phyloP scores from a whole-genome alignment of 1,140 invertebrate species.

The Anoplolepis gracilipes region DNA sequence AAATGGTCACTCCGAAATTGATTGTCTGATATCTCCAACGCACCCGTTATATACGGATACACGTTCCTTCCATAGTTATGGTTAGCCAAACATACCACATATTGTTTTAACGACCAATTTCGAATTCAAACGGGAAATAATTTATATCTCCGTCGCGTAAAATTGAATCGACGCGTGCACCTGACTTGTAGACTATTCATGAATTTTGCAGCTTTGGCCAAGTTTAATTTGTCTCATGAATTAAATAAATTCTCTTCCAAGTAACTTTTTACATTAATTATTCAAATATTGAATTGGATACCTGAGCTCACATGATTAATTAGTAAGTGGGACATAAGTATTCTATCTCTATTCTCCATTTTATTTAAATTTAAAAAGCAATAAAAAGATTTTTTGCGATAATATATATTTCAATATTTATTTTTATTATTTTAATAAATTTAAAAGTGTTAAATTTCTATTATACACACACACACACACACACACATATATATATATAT shows the following conservation, averaged over 20 bases:
- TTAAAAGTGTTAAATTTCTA: background rate
- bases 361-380: background rate
- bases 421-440: background rate
- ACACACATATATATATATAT: no score
- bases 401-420: no score
- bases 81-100: background rate
- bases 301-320: background rate
- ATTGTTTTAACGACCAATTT: slow-evolving; percentile 44
- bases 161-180: slow-evolving; percentile 40
- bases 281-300: slow-evolving; percentile 18
- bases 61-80: background rate
- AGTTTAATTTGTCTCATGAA: slow-evolving; percentile 30
- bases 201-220: slow-evolving; percentile 20
- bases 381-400: no score
- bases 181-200: slow-evolving; percentile 8
- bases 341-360: background rate
- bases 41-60: background rate
- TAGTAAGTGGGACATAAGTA: background rate
- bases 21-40: background rate
- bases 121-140: slow-evolving; percentile 21
- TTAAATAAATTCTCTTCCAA: slow-evolving; percentile 33
- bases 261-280: slow-evolving; percentile 47
- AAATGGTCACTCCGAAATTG: background rate
- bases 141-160: slow-evolving; percentile 13
- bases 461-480: no score